Base-by-base conservation (phyloP, 1,140 invertebrate species). In the Ceratitis capitata region DNA sequence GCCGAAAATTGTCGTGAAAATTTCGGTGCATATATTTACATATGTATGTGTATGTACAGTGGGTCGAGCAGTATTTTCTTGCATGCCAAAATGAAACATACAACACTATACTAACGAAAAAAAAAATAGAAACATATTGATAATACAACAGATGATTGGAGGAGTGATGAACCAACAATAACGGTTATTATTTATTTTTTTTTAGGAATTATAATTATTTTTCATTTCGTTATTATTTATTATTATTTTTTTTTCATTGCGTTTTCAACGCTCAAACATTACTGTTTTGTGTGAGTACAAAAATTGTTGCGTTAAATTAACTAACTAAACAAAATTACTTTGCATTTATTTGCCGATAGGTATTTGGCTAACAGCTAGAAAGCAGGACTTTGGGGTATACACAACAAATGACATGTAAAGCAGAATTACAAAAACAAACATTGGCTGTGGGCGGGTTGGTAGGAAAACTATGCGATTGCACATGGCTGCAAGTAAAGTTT, bases 321-420 rank as follows among this genome's bases (percentile, higher is more conserved):
- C 51, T 83, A 51, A 83, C 69, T 78, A 78, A 78, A 78, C 42
- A 78, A 78, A 78, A 78, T 78, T 78, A 78, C 10, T 78, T 47
- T 42, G 61, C 61, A 29, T 39, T 69, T 69, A 69, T 56, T 9
- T 23, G n/a, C n/a, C n/a, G n/a, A n/a, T n/a, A n/a, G 2, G 32
- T 16, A 4, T 69, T 64, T 69, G 29, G 5, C 29, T n/a, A 32
- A 16, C 9, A 69, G 61, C 61, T 69, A 19, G 61, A 14, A 1
- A n/a, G n/a, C n/a, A n/a, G 61, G 61, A 29, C 29, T 19, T 35
- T 69, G 32, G 29, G 32, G 19, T 32, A n/a, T n/a, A 69, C 61
- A 69, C 32, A 69, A 69, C 32, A 69, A 56, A 69, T 69, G 29
- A 35, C 61, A 69, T 19, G 39, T 78, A 45, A 78, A 78, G 69